These are phyloP conservation scores for Calyptomena viridis DNA, from an alignment of 2,113 vertebrate species.

Conservation along the genomic window DNA sequence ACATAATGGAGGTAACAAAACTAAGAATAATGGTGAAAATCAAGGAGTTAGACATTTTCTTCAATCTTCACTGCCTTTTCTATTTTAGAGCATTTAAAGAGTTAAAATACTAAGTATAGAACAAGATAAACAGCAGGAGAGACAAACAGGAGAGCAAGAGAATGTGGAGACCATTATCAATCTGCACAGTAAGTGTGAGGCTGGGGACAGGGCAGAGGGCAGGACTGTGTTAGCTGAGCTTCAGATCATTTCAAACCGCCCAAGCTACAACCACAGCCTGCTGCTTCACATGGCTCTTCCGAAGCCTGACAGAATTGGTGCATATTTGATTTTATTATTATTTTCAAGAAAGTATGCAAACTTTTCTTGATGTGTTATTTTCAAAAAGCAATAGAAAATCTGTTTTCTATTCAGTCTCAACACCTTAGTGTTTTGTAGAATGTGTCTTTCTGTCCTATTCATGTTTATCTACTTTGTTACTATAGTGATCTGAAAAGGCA, in stretches of 20 bases:
- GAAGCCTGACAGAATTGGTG: neutral
- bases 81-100: neutral
- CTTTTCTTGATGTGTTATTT: neutral
- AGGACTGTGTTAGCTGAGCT: neutral
- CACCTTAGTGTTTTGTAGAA: neutral
- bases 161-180: neutral
- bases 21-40: neutral
- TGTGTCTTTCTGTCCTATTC: neutral
- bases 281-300: neutral
- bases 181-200: neutral
- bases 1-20: neutral
- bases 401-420: neutral
- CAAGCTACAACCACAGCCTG: neutral
- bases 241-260: neutral
- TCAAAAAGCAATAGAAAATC: neutral
- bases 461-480: neutral
- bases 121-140: neutral
- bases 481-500: neutral
- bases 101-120: neutral
- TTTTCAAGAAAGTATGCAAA: neutral
- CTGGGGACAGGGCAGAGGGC: neutral
- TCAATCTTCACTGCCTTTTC: neutral
- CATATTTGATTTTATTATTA: neutral
- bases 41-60: neutral
- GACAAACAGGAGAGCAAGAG: neutral